These are phyloP conservation scores for Micrasema longulum DNA, from an alignment of 1,140 invertebrate genomes.

Conservation along the genomic window DNA sequence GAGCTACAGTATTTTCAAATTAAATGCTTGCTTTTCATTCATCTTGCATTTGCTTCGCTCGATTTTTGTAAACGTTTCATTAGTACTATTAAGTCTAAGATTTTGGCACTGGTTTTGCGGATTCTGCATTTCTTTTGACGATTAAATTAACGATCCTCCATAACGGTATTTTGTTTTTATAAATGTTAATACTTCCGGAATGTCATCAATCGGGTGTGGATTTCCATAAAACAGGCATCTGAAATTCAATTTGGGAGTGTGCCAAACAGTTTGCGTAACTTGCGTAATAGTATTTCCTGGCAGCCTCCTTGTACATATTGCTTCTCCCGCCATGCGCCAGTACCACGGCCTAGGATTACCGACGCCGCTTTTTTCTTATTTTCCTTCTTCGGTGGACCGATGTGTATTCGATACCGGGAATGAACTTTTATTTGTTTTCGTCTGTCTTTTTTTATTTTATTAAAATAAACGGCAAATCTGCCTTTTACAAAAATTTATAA, in stretches of 20 bases:
- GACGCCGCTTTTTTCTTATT: constrained; percentile 31
- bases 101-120: too few species aligned
- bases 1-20: constrained; percentile 24
- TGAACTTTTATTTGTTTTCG: constrained; percentile 13
- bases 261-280: constrained; percentile 19
- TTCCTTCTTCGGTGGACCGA: constrained; percentile 23
- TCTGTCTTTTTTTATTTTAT: too few species aligned
- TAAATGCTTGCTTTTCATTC: constrained; percentile 10
- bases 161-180: neutral
- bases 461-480: too few species aligned
- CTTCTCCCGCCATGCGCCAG: too few species aligned
- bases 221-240: constrained; percentile 7
- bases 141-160: too few species aligned
- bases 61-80: too few species aligned
- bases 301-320: neutral
- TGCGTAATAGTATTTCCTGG: neutral
- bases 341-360: constrained; percentile 33
- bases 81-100: too few species aligned
- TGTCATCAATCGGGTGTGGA: constrained; percentile 7
- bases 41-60: neutral
- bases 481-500: too few species aligned
- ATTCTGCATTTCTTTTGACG: too few species aligned
- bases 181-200: neutral
- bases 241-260: constrained; percentile 25
- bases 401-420: neutral